Evolutionary conservation across 1,140 invertebrate species (phyloP).

Genomic region (Drosophila nannoptera): DNA sequence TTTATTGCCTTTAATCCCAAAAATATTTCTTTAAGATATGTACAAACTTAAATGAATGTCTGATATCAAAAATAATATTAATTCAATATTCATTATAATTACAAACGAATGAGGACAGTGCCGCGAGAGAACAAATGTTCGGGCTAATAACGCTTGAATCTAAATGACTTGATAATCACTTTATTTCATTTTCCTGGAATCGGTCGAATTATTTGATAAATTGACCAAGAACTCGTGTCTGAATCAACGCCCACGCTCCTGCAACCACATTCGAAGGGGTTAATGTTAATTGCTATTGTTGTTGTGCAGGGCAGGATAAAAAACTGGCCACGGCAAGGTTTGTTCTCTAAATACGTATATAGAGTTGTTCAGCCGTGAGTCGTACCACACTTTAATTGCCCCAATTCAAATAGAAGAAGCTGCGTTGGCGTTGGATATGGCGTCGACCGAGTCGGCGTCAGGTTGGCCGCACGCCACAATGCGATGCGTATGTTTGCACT

Average conservation of each 20-base stretch:
- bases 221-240: constrained; percentile 73
- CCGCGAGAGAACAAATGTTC: constrained; percentile 14
- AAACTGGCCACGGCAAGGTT: neutral
- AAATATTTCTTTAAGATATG: neutral
- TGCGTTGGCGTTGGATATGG: constrained; percentile 19
- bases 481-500: constrained; percentile 63
- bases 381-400: constrained; percentile 70
- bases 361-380: constrained; percentile 57
- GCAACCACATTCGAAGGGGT: constrained; percentile 53
- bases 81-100: constrained; percentile 68
- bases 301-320: constrained; percentile 1
- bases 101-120: constrained; percentile 31
- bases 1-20: too few relatives aligned
- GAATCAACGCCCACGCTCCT: constrained; percentile 65
- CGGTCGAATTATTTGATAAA: constrained; percentile 67
- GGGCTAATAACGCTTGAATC: constrained; percentile 7
- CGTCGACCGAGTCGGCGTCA: constrained; percentile 37
- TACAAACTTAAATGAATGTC: too few relatives aligned
- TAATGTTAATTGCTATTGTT: constrained; percentile 67
- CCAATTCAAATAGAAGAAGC: constrained; percentile 58
- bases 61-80: constrained; percentile 1
- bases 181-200: constrained; percentile 67
- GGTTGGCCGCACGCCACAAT: constrained; percentile 55
- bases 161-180: constrained; percentile 49
- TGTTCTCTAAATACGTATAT: constrained; percentile 61